Conservation (phyloP, 2,888 invertebrate species). For the Plemyria rubiginata region DNA sequence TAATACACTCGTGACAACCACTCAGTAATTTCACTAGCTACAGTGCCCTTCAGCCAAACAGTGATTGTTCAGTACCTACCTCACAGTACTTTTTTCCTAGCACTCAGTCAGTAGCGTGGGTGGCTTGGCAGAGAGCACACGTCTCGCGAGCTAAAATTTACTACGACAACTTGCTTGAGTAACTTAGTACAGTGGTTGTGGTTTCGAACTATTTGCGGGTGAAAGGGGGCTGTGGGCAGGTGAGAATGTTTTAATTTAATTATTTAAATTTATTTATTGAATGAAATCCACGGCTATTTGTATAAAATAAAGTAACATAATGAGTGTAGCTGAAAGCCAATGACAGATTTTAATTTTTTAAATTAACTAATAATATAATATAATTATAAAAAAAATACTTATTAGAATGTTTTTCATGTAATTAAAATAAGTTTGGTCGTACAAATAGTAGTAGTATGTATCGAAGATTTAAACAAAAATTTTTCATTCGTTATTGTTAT, state of each 20-base stretch:
- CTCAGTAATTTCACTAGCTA: background rate
- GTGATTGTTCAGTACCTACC: background rate
- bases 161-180: conserved; percentile 21
- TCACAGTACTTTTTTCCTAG: background rate
- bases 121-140: conserved; percentile 27
- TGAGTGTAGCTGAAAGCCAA: too few relatives aligned
- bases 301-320: too few relatives aligned
- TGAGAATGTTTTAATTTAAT: conserved; percentile 5
- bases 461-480: too few relatives aligned
- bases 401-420: too few relatives aligned
- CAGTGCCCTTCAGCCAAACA: background rate
- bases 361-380: too few relatives aligned
- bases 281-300: too few relatives aligned
- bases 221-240: conserved; percentile 12
- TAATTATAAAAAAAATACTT: too few relatives aligned
- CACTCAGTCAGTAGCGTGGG: conserved; percentile 35
- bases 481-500: too few relatives aligned
- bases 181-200: conserved; percentile 19
- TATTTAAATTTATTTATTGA: background rate
- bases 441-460: too few relatives aligned
- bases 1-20: too few relatives aligned
- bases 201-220: conserved; percentile 16
- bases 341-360: too few relatives aligned
- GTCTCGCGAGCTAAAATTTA: conserved; percentile 17
- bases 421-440: too few relatives aligned